Evolutionary conservation across 2,888 invertebrate species (phyloP), one percentile per base, ranked within the genome.

Genomic region (Drosophila acutilabella): DNA sequence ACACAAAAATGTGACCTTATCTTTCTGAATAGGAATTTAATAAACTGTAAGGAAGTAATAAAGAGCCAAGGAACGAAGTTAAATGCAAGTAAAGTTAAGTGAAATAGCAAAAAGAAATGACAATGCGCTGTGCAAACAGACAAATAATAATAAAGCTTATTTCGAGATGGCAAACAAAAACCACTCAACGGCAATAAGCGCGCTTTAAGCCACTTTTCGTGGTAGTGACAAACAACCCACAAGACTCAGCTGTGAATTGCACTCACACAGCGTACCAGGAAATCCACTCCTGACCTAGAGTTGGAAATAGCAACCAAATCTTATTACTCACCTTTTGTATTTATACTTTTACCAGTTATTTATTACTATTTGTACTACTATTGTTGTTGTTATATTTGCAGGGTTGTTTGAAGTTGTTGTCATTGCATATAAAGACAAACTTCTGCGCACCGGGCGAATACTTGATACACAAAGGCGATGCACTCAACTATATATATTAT

Each of bases 401-500:
- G 93, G 98, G 98, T 40, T 98, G 98, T 91, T 93, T 98, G 56
- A 98, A 98, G 92, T 94, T 98, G 57, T 94, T 98, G 58, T 98
- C 98, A 1, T 93, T 98, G 74, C 98, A 98, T 92, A 98, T 98
- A 88, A 95, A 97, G 83, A 96, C 97, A 89, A 98, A 98, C 93
- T 98, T 99, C 92, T 98, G 98, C 91, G 98, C 98, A 10, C 98
- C 98, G 4, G 98, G 98, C 64, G 98, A 98, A 92, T 98, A 96
- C 91, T 94, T 98, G 50, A 96, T 98, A 45, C 98, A 98, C 93
- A 97, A 96, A 93, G 98, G 98, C 42, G 98, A 98, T 90, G 98
- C 98, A 6, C 94, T 98, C 30, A 96, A 96, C 70, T 97, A 97
- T 91, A 97, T 98, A 88, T 98, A 98, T 93, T 98, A 98, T 92